These are phyloP conservation scores for Scopus umbretta DNA, from an alignment of 2,113 vertebrate species.

Conservation along the genomic window DNA sequence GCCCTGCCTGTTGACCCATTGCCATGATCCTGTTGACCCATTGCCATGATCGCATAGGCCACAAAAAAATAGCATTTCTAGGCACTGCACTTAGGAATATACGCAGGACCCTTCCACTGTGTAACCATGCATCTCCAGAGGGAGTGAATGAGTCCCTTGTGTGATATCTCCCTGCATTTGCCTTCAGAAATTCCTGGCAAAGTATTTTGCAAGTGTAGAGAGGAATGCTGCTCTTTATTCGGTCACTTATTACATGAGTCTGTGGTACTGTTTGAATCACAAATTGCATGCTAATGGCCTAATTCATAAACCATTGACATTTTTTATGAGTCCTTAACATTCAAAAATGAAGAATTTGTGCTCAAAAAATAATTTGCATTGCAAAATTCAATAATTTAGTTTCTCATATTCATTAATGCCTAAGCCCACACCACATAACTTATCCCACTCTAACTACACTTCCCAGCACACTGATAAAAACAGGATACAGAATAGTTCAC, in stretches of 20 bases:
- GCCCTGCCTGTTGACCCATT: background rate
- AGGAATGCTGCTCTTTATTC: constrained; percentile 53
- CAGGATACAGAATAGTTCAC: constrained; percentile 49
- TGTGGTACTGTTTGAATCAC: constrained; percentile 71
- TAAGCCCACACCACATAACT: constrained; percentile 78
- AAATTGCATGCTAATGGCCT: constrained; percentile 80
- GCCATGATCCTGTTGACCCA: background rate
- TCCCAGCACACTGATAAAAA: constrained; percentile 63
- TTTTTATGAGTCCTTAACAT: constrained; percentile 79
- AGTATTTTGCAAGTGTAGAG: constrained; percentile 57
- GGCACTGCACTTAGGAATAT: background rate
- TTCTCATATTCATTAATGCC: constrained; percentile 80
- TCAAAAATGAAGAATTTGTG: constrained; percentile 82
- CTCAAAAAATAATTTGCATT: constrained; percentile 82
- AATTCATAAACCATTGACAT: constrained; percentile 81
- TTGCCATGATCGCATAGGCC: rapidly evolving
- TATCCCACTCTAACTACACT: constrained; percentile 68
- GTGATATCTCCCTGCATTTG: background rate
- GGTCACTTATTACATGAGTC: constrained; percentile 65
- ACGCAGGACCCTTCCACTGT: background rate
- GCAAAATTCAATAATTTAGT: constrained; percentile 80
- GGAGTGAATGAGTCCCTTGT: background rate
- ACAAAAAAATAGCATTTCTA: background rate
- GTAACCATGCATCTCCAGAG: background rate
- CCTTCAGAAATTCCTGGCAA: constrained; percentile 56